Conservation (phyloP, 2,888 invertebrate genomes). For the Papilio demoleus region DNA sequence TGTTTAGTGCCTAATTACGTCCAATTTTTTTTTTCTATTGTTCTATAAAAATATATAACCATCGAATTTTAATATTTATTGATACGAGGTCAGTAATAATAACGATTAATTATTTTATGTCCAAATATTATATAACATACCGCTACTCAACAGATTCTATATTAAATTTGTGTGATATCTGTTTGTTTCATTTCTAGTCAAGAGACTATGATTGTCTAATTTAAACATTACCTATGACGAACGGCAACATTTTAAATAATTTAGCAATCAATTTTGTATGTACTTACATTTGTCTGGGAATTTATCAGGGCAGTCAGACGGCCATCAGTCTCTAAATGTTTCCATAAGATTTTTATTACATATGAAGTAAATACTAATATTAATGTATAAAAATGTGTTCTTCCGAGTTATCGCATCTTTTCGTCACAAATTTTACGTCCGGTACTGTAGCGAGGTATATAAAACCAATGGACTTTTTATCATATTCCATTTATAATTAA, state of each 20-base stretch:
- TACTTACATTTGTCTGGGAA: conserved; percentile 42
- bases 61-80: conserved; percentile 78
- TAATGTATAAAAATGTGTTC: background rate
- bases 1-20: conserved; percentile 78
- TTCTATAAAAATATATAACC: conserved; percentile 70
- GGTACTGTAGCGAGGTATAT: background rate
- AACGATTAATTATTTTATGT: conserved; percentile 65
- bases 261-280: conserved; percentile 35
- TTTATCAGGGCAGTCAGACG: conserved; percentile 48
- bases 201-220: conserved; percentile 76
- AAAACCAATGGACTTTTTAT: conserved; percentile 15
- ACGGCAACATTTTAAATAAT: conserved; percentile 22
- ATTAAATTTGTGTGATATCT: conserved; percentile 65
- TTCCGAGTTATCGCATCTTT: background rate
- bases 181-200: conserved; percentile 80
- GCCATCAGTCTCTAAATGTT: conserved; percentile 32
- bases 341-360: background rate
- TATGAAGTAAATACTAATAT: background rate
- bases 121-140: conserved; percentile 58
- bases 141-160: conserved; percentile 60
- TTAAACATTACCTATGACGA: conserved; percentile 56
- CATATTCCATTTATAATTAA: background rate
- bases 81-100: conserved; percentile 79
- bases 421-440: conserved; percentile 7
- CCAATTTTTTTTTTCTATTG: conserved; percentile 70